phyloP scores from a whole-genome alignment of 30 jellyfish, hydroid and myxozoan species.

The Clytia hemisphaerica region DNA sequence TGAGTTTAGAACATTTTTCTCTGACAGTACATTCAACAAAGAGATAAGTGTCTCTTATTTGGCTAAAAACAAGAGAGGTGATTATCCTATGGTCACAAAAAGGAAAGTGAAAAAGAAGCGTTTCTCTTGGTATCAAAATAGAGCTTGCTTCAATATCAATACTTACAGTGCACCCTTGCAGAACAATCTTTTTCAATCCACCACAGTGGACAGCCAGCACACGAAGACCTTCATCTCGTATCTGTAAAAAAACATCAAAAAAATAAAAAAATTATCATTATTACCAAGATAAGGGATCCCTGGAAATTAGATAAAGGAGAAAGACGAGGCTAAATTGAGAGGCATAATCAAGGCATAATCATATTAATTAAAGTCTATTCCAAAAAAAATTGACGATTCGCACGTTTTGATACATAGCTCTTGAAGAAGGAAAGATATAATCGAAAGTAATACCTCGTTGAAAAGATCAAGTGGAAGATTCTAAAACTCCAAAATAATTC shows the following conservation, averaged over 20 bases:
- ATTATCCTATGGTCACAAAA: not conserved
- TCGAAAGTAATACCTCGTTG: too few species aligned
- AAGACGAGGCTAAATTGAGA: too few species aligned
- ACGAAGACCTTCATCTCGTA: constrained; percentile 86
- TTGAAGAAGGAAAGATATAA: too few species aligned
- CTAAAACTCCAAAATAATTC: too few species aligned
- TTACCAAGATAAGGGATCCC: too few species aligned
- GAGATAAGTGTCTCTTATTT: not conserved
- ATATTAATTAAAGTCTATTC: not conserved
- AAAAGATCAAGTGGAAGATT: too few species aligned
- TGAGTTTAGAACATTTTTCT: too few species aligned
- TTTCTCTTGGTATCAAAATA: not conserved
- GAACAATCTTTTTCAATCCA: constrained; percentile 63
- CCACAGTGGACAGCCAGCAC: constrained; percentile 58
- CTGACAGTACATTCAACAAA: too few species aligned
- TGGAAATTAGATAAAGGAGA: too few species aligned
- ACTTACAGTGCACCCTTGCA: constrained; percentile 82
- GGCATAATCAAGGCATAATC: not conserved
- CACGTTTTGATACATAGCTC: too few species aligned
- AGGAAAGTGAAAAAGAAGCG: not conserved
- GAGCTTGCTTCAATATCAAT: not conserved
- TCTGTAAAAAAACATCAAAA: constrained; percentile 21
- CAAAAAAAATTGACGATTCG: too few species aligned
- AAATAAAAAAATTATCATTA: too few species aligned
- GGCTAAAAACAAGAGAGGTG: not conserved